A percentile compares a stretch with the other conserved stretches of the same genome.
Conservation (phyloP, 2,113 vertebrate species). For the Hemiprocne comata region DNA sequence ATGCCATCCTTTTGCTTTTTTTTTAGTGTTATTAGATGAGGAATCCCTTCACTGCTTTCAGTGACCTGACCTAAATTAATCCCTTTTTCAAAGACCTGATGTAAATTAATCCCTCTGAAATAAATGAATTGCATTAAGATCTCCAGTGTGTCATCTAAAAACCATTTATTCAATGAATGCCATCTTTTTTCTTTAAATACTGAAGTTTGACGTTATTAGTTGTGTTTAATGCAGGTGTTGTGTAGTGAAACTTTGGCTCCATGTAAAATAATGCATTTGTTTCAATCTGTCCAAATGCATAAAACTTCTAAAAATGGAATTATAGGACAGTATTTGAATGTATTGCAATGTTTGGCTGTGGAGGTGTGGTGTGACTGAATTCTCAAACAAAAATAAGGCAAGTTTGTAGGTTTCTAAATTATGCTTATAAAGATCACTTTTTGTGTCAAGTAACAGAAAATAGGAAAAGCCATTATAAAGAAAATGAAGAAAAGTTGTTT, state of each 20-base stretch:
- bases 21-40: background rate
- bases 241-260: background rate
- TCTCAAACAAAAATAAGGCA: background rate
- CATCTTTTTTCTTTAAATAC: background rate
- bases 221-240: background rate
- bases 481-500: background rate
- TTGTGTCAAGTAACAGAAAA: background rate
- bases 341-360: background rate
- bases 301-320: background rate
- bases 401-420: background rate
- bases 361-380: background rate
- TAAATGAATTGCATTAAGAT: background rate
- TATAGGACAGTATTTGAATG: background rate
- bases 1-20: background rate
- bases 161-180: background rate
- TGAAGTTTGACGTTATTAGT: background rate
- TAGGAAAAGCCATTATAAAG: background rate
- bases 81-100: background rate
- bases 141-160: background rate
- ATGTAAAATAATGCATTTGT: background rate
- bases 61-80: background rate
- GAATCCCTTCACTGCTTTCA: background rate
- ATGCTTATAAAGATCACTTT: background rate
- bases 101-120: background rate
- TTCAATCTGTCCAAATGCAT: background rate